These are phyloP conservation scores for Otocyon megalotis DNA, from an alignment of 2,113 vertebrate genomes.

Conservation along the genomic window DNA sequence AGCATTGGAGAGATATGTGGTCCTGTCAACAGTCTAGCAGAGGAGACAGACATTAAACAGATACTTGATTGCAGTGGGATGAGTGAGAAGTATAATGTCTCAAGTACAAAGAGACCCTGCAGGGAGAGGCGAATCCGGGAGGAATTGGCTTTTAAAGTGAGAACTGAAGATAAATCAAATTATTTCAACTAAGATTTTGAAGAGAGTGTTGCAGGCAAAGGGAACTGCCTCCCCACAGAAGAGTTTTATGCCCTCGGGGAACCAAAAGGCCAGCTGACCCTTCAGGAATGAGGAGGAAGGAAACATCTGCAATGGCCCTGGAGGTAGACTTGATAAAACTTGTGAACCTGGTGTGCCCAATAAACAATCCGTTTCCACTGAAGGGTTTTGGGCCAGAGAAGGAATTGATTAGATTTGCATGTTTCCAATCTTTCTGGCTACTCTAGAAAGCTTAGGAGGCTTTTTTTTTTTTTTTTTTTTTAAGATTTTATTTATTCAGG, in stretches of 20 bases:
- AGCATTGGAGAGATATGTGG: neutral
- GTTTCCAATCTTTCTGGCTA: slow-evolving; percentile 6
- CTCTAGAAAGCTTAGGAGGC: neutral
- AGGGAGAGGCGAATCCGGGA: neutral
- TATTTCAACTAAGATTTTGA: slow-evolving; percentile 7
- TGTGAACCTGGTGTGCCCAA: neutral
- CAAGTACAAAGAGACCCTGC: neutral
- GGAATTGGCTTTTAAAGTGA: neutral
- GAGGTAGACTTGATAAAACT: neutral
- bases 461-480: neutral
- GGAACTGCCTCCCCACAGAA: neutral
- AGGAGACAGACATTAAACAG: neutral
- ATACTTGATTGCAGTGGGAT: neutral
- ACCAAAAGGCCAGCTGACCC: neutral
- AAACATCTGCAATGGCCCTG: neutral
- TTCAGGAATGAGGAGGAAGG: neutral
- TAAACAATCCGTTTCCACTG: slow-evolving; percentile 30
- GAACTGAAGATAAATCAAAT: neutral
- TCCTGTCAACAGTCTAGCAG: neutral
- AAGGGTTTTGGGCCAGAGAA: slow-evolving; percentile 20
- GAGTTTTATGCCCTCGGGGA: neutral
- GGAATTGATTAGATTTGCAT: neutral
- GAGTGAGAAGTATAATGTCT: neutral
- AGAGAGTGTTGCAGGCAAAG: neutral
- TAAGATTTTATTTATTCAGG: neutral